Evolutionary conservation across 2,797 vertebrate species (phyloP), one percentile per base, ranked within the genome.

Genomic region (Myoxocephalus aenaeus): DNA sequence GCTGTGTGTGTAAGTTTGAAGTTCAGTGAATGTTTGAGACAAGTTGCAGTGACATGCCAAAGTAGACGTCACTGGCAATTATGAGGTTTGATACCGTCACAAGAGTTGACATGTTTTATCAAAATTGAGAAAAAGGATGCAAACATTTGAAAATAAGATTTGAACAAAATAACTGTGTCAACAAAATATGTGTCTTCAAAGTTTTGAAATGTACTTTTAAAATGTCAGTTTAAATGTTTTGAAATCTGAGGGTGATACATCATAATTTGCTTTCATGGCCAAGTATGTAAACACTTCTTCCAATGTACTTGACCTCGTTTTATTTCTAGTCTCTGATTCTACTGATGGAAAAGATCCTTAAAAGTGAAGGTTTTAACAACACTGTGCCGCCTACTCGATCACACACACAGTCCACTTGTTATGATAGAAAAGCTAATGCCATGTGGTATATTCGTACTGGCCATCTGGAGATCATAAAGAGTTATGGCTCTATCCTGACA

Each of bases 391-490:
- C 68, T 82, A 62, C 73, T 73, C 69, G 38, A 73, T 75, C 61
- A 67, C 67, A 80, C 67, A 80, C 46, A 58, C 10, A 72, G 54
- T 36, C 7, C 38, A 67, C 70, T 77, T 62, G 34, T 74, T 72
- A 40, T 74, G 62, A 68, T 50, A 65, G 40, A 62, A 29, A 75
- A 51, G 50, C 57, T 65, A 53, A 71, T 61, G 70, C 59, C 62
- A 75, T 80, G 70, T 73, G 78, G 53, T 61, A 40, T 57, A 66
- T 76, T 82, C 34, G 50, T 68, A 74, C 72, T 51, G 66, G 72
- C 80, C 84, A 86, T 74, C 84, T 87, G 80, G 75, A 77, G 42
- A 75, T 78, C 73, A 80, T 69, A 84, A 85, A 84, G 38, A 27
- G 53, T 65, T 75, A 77, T 59, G 65, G 27, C 54, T 63, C 62